Percentiles rank a stretch among this genome's conserved stretches.
phyloP scores from a whole-genome alignment of 2,888 invertebrate genomes.

The Elmis aenea region DNA sequence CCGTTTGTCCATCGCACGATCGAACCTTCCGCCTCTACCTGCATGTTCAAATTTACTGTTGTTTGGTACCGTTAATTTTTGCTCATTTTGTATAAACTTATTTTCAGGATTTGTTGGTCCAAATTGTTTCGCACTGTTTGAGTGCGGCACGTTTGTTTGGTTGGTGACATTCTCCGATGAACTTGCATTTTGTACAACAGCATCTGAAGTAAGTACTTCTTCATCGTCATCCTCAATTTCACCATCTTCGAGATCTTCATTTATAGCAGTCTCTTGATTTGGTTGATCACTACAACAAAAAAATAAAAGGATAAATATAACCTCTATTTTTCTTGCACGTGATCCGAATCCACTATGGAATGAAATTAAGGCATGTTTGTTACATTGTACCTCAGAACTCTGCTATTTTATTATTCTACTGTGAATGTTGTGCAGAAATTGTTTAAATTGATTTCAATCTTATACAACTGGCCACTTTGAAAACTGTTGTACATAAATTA shows the following conservation, averaged over 20 bases:
- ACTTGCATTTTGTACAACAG: not conserved
- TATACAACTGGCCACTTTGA: no score
- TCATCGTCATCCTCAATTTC: slow-evolving; percentile 73
- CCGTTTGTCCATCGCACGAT: slow-evolving; percentile 20
- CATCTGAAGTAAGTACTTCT: slow-evolving; percentile 45
- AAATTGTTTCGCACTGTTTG: not conserved
- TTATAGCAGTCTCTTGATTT: slow-evolving; percentile 8
- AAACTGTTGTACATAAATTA: no score
- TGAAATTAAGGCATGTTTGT: no score
- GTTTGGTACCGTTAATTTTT: slow-evolving; percentile 6
- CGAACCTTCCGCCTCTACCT: slow-evolving; percentile 13
- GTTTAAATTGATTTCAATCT: no score
- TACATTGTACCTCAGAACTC: no score
- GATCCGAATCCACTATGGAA: no score
- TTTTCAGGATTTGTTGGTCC: not conserved
- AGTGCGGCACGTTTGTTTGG: not conserved
- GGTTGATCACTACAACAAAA: not conserved
- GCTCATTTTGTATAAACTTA: not conserved
- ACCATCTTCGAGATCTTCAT: slow-evolving; percentile 78
- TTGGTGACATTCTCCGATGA: slow-evolving; percentile 4
- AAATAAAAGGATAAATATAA: no score
- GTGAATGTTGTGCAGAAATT: no score
- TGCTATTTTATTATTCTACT: no score
- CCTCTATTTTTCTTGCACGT: no score
- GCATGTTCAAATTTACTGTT: slow-evolving; percentile 2